phyloP scores from a whole-genome alignment of 2,888 invertebrate genomes.

The Euplexia lucipara region DNA sequence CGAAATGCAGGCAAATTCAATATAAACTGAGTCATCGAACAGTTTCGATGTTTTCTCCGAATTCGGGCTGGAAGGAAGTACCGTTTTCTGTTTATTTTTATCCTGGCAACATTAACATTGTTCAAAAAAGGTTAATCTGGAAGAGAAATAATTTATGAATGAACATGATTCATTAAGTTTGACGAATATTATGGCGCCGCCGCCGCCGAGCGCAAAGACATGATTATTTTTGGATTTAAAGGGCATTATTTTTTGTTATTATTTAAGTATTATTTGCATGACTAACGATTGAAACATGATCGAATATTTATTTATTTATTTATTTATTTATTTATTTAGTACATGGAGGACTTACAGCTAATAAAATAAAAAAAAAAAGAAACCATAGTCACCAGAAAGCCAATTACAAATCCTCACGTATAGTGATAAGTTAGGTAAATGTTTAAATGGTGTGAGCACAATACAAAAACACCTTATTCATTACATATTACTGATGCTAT shows the following conservation, averaged over 20 bases:
- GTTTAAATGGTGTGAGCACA: no score
- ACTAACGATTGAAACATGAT: background rate
- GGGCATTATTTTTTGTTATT: background rate
- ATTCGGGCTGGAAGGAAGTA: slow-evolving; percentile 49
- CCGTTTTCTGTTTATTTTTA: slow-evolving; percentile 52
- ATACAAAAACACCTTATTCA: no score
- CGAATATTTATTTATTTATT: background rate
- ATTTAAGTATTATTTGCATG: background rate
- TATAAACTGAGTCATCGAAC: slow-evolving; percentile 52
- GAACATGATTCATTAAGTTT: slow-evolving; percentile 42
- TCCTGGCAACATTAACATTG: slow-evolving; percentile 30
- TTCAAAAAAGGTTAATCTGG: slow-evolving; percentile 42
- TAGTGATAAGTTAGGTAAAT: no score
- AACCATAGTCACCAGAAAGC: no score
- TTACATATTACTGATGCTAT: no score
- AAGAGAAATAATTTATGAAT: slow-evolving; percentile 43
- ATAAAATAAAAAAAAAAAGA: no score
- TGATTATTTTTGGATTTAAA: slow-evolving; percentile 16
- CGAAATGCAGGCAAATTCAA: slow-evolving; percentile 23
- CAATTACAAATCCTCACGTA: no score
- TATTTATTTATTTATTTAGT: background rate
- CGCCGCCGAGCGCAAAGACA: background rate
- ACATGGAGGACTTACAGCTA: no score
- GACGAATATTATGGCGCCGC: slow-evolving; percentile 5
- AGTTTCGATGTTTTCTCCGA: slow-evolving; percentile 46